Conservation (phyloP, 2,888 invertebrate species). For the Parelbella ahira region DNA sequence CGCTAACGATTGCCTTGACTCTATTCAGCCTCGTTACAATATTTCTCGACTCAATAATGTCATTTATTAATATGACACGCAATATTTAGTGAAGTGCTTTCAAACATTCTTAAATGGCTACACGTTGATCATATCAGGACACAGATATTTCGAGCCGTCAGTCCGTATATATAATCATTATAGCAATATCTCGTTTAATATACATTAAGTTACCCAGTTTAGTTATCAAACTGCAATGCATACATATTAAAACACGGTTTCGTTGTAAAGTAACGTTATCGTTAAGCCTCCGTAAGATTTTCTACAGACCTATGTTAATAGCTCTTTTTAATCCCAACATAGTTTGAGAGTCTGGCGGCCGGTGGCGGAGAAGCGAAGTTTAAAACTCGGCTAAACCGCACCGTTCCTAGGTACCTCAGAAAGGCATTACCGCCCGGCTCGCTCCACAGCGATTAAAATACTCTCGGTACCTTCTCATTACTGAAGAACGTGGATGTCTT, state of each 20-base stretch:
- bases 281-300: neutral
- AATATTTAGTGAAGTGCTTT: too few species aligned
- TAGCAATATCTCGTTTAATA: too few species aligned
- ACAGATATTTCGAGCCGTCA: too few species aligned
- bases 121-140: too few species aligned
- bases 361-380: conserved; percentile 9
- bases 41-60: conserved; percentile 35
- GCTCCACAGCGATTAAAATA: conserved; percentile 24
- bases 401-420: conserved; percentile 4
- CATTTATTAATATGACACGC: neutral
- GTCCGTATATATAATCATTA: too few species aligned
- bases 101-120: too few species aligned
- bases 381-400: conserved; percentile 15
- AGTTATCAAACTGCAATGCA: too few species aligned
- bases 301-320: neutral
- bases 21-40: conserved; percentile 61
- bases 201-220: too few species aligned
- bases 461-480: conserved; percentile 19
- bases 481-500: conserved; percentile 21
- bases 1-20: conserved; percentile 51
- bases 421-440: conserved; percentile 17
- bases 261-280: neutral
- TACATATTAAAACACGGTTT: too few species aligned
- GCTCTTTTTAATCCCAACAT: neutral
- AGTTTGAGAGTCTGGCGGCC: neutral